Conservation (phyloP, 2,113 vertebrate species). For the Eptesicus fuscus region DNA sequence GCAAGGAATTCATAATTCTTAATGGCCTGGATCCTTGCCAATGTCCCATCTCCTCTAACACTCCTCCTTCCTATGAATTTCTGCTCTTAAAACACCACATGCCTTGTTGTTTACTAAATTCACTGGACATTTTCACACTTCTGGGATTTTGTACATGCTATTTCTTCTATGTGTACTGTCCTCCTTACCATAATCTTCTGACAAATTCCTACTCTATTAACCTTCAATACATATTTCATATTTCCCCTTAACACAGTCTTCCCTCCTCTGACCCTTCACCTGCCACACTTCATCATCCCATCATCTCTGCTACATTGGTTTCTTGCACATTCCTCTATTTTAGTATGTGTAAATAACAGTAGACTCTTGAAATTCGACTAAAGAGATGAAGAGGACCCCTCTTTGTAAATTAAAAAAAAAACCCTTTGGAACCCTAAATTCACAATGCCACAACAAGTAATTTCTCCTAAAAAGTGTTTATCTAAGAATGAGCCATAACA, state of each 20-base stretch:
- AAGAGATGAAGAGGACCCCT: background rate
- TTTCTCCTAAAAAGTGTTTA: background rate
- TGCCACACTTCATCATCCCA: background rate
- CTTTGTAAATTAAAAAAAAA: background rate
- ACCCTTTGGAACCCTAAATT: background rate
- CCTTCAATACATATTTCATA: background rate
- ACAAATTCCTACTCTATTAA: background rate
- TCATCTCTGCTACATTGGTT: background rate
- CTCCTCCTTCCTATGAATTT: background rate
- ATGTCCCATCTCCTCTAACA: background rate
- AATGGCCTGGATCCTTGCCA: background rate
- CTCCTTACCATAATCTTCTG: background rate
- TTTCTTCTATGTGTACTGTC: background rate
- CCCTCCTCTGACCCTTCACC: rapidly evolving
- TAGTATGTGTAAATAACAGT: background rate
- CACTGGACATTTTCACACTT: background rate
- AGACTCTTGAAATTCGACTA: background rate
- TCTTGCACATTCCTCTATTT: background rate
- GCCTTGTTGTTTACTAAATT: background rate
- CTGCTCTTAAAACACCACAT: background rate
- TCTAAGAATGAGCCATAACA: background rate
- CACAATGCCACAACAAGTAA: background rate
- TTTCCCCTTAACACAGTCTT: background rate
- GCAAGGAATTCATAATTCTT: background rate
- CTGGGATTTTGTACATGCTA: background rate